Percentiles rank a stretch among this genome's conserved stretches.
These are phyloP conservation scores for Pteronura brasiliensis DNA, from an alignment of 2,113 vertebrate genomes.

Conservation along the genomic window DNA sequence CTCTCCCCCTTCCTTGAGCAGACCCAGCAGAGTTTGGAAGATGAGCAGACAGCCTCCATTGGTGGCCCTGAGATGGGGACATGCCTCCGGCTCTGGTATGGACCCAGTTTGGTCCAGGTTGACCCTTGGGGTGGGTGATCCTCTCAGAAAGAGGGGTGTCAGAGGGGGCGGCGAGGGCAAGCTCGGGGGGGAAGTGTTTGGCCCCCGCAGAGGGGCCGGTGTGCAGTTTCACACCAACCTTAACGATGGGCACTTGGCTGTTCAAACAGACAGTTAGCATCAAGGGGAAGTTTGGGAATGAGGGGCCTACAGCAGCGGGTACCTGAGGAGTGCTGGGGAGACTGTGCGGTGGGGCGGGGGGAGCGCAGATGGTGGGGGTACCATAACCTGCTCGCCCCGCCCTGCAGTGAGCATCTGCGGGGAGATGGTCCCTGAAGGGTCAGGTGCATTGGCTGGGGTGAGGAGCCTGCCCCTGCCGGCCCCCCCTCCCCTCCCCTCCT, in stretches of 20 bases:
- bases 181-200: not conserved
- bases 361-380: rapidly evolving
- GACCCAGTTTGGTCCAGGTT: not conserved
- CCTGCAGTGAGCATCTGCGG: not conserved
- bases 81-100: not conserved
- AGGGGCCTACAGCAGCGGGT: not conserved
- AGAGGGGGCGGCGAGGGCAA: rapidly evolving
- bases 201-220: not conserved
- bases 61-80: not conserved
- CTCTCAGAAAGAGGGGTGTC: not conserved
- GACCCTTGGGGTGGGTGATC: not conserved
- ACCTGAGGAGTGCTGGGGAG: not conserved
- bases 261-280: not conserved
- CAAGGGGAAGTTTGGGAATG: not conserved
- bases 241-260: not conserved
- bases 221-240: not conserved
- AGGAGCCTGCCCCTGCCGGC: not conserved
- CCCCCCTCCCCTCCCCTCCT: not conserved
- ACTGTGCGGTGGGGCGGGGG: not conserved
- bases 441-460: not conserved
- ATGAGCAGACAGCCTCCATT: not conserved
- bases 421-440: not conserved
- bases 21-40: not conserved
- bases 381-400: too few relatives aligned
- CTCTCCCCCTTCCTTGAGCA: not conserved